Conservation (phyloP, 2,113 vertebrate species). For the Tilapia sparmanii region DNA sequence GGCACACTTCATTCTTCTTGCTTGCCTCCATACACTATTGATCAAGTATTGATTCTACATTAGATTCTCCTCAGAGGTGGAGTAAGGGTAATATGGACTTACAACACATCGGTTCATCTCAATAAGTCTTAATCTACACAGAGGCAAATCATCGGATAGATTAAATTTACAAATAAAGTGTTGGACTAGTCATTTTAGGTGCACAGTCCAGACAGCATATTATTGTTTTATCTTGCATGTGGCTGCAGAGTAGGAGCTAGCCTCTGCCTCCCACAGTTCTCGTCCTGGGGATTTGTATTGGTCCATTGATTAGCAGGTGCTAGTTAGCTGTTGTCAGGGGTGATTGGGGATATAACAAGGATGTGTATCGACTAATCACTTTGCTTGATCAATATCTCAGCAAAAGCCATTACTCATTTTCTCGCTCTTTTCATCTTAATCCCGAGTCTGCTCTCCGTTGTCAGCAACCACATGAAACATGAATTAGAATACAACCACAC, state of each 20-base stretch:
- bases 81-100: slow-evolving; percentile 63
- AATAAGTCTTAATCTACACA: slow-evolving; percentile 52
- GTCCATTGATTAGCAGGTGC: slow-evolving; percentile 74
- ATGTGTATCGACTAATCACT: slow-evolving; percentile 76
- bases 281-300: slow-evolving; percentile 48
- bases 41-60: slow-evolving; percentile 75
- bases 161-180: slow-evolving; percentile 23
- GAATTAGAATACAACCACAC: not conserved
- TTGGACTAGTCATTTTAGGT: not conserved
- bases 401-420: slow-evolving; percentile 67
- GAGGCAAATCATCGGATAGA: slow-evolving; percentile 18
- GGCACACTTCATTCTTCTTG: slow-evolving; percentile 53
- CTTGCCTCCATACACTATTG: slow-evolving; percentile 60
- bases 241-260: not conserved
- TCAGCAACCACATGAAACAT: slow-evolving; percentile 1
- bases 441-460: not conserved
- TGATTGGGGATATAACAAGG: slow-evolving; percentile 73
- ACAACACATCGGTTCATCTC: slow-evolving; percentile 50
- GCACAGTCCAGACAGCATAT: not conserved
- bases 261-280: slow-evolving; percentile 18
- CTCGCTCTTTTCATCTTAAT: slow-evolving; percentile 60
- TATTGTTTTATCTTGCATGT: not conserved
- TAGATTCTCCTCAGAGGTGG: slow-evolving; percentile 71
- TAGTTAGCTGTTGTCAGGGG: slow-evolving; percentile 70
- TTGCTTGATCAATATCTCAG: slow-evolving; percentile 70